phyloP scores from a whole-genome alignment of 2,113 vertebrate species.

The Ictalurus furcatus region DNA sequence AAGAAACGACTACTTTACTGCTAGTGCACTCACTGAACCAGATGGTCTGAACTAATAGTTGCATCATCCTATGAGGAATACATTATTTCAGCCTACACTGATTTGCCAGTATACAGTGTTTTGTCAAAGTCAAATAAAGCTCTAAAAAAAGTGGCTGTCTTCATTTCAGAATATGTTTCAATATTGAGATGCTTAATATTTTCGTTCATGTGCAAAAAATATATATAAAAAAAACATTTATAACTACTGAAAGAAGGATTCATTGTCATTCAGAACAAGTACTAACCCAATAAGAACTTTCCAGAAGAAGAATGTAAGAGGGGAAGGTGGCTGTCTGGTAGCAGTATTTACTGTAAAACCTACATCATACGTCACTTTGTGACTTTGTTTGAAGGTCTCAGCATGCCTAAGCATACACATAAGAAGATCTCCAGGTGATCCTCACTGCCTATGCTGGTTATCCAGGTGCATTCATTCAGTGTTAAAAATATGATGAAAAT shows the following conservation, averaged over 20 bases:
- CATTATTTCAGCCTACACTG: slow-evolving; percentile 34
- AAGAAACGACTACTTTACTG: background rate
- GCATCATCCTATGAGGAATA: slow-evolving; percentile 34
- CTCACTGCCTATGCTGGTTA: background rate
- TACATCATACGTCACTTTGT: background rate
- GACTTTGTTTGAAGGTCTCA: background rate
- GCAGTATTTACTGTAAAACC: background rate
- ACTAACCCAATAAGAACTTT: background rate
- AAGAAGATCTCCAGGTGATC: background rate
- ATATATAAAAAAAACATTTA: background rate
- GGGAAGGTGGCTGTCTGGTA: background rate
- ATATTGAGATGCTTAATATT: background rate
- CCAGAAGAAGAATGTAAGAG: background rate
- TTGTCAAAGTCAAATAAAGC: background rate
- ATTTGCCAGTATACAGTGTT: background rate
- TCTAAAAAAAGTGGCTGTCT: background rate
- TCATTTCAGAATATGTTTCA: background rate
- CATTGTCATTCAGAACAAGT: background rate
- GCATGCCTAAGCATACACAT: background rate
- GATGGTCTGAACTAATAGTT: slow-evolving; percentile 25
- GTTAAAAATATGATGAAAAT: background rate
- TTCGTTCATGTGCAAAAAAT: background rate
- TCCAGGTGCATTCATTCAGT: background rate
- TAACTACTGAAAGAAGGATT: background rate
- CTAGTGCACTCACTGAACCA: background rate